These are phyloP conservation scores for Porites australiensis DNA, from an alignment of 64 coral and sea anemone genomes.

Conservation along the genomic window DNA sequence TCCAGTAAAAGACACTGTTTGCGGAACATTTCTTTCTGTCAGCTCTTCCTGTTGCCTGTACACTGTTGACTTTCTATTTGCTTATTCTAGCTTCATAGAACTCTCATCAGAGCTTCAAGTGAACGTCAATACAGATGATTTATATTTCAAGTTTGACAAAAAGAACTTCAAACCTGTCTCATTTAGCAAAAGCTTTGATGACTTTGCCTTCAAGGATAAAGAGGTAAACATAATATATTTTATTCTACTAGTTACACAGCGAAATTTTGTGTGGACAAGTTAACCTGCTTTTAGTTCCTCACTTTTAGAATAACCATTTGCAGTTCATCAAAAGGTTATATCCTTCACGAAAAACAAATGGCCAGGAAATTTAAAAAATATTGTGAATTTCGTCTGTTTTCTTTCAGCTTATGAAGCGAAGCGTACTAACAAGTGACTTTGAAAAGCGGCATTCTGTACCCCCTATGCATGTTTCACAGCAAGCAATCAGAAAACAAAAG, in stretches of 20 bases:
- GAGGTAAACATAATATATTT: not conserved
- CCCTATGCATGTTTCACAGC: constrained; percentile 64
- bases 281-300: too few species aligned
- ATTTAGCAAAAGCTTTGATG: not conserved
- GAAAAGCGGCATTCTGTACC: constrained; percentile 87
- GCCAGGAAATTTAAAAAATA: not conserved
- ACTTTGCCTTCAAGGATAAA: constrained; percentile 6
- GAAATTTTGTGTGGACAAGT: too few species aligned
- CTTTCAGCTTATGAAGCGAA: constrained; percentile 90
- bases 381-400: not conserved
- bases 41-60: not conserved
- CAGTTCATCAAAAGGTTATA: too few species aligned
- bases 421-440: constrained; percentile 95
- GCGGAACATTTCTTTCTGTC: not conserved
- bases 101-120: constrained; percentile 76
- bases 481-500: constrained; percentile 69
- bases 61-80: not conserved
- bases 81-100: constrained; percentile 12
- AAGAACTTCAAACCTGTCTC: constrained; percentile 29
- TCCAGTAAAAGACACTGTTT: too few species aligned
- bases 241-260: not conserved
- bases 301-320: too few species aligned
- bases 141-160: constrained; percentile 76
- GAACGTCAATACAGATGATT: constrained; percentile 30
- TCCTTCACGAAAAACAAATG: too few species aligned